These are phyloP conservation scores for Uropsilus gracilis DNA, from an alignment of 2,113 vertebrate genomes.

Conservation along the genomic window DNA sequence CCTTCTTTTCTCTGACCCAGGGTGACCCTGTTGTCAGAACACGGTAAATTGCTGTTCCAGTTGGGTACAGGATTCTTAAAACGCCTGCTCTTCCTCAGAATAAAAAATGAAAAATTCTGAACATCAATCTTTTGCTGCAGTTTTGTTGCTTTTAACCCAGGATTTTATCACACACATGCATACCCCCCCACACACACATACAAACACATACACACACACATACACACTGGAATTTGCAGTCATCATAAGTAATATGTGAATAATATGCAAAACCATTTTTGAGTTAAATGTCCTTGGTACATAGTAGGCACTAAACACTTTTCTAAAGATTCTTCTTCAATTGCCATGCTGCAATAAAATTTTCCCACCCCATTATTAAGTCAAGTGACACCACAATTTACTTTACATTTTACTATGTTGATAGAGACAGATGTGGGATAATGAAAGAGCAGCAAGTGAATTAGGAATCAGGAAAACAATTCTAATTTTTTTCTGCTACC, in stretches of 20 bases:
- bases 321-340: not conserved
- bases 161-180: too few species aligned
- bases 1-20: conserved; percentile 61
- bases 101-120: conserved; percentile 58
- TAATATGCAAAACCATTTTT: not conserved
- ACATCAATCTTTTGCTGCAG: not conserved
- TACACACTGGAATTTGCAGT: not conserved
- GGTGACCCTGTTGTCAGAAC: conserved; percentile 41
- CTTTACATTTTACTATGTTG: not conserved
- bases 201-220: too few species aligned
- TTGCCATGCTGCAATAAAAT: not conserved
- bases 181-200: too few species aligned
- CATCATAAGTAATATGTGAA: not conserved
- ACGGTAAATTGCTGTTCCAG: conserved; percentile 55
- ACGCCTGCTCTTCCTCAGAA: not conserved
- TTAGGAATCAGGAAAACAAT: not conserved
- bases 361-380: not conserved
- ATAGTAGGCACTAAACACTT: not conserved
- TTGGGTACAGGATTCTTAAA: not conserved
- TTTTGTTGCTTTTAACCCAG: conserved; percentile 32
- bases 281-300: not conserved
- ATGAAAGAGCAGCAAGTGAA: not conserved
- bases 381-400: not conserved
- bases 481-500: not conserved
- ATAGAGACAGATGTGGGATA: not conserved